phyloP scores from a whole-genome alignment of 2,113 vertebrate species.

The Hippocampus abdominalis region DNA sequence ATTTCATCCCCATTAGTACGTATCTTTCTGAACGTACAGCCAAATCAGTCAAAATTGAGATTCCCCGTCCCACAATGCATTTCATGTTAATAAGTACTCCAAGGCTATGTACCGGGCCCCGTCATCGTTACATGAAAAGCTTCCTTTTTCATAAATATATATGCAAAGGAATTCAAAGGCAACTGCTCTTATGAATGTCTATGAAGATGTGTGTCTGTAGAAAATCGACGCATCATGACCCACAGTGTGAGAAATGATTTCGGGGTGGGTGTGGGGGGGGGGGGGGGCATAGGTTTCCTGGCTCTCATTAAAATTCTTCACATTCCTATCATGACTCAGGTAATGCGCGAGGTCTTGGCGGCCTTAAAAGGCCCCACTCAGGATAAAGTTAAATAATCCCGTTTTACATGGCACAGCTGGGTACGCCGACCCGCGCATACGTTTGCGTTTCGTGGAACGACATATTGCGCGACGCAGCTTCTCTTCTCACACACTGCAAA shows the following conservation, averaged over 20 bases:
- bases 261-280: slow-evolving; percentile 34
- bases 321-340: slow-evolving; percentile 69
- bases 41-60: background rate
- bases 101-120: too few species aligned
- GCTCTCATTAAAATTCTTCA: slow-evolving; percentile 74
- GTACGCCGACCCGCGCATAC: slow-evolving; percentile 34
- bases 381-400: slow-evolving; percentile 74
- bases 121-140: background rate
- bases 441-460: background rate
- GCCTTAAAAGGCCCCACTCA: slow-evolving; percentile 66
- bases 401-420: slow-evolving; percentile 66
- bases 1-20: background rate
- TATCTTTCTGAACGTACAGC: background rate
- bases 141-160: background rate
- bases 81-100: too few species aligned
- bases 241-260: slow-evolving; percentile 47
- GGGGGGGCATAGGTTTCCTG: slow-evolving; percentile 60
- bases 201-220: slow-evolving; percentile 16
- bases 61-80: background rate
- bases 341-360: slow-evolving; percentile 65
- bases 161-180: background rate
- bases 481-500: background rate
- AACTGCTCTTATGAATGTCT: background rate
- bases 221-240: slow-evolving; percentile 11
- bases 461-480: background rate